Conservation (phyloP, 1,140 invertebrate species). For the Yoshiicerus persimilis region DNA sequence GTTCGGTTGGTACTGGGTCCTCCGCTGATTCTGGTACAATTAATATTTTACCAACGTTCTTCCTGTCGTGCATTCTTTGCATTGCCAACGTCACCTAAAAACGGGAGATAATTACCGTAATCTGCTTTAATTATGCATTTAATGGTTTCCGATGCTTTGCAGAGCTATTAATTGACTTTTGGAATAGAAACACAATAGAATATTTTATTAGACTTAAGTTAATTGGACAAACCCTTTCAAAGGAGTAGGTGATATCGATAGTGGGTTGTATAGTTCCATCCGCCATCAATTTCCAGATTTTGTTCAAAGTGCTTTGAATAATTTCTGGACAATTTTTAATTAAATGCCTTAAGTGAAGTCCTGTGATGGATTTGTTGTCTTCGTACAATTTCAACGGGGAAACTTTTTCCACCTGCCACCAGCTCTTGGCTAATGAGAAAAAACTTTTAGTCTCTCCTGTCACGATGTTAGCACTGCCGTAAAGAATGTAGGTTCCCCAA, state of each 20-base stretch:
- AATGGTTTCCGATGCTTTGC: no score
- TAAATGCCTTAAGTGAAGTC: slow-evolving; percentile 80
- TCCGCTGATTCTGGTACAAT: slow-evolving; percentile 24
- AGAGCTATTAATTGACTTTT: no score
- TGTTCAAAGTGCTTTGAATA: slow-evolving; percentile 67
- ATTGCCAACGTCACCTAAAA: slow-evolving; percentile 77
- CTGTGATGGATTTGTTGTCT: slow-evolving; percentile 80
- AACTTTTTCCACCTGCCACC: slow-evolving; percentile 90
- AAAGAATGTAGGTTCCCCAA: slow-evolving; percentile 86
- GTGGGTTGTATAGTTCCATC: slow-evolving; percentile 77
- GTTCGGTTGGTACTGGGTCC: neutral
- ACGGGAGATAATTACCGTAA: neutral
- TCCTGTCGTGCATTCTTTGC: slow-evolving; percentile 88
- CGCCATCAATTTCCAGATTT: slow-evolving; percentile 73
- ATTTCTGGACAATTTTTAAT: slow-evolving; percentile 73
- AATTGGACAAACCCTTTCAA: slow-evolving; percentile 75
- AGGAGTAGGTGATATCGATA: slow-evolving; percentile 80
- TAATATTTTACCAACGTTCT: slow-evolving; percentile 85
- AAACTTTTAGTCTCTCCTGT: slow-evolving; percentile 86
- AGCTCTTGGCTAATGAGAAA: slow-evolving; percentile 71
- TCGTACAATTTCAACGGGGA: slow-evolving; percentile 84
- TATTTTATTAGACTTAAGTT: no score
- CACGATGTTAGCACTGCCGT: slow-evolving; percentile 80
- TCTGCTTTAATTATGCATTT: neutral
- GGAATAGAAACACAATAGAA: no score